Evolutionary conservation across 2,888 invertebrate genomes (phyloP).

Genomic region (Xanthia togata): DNA sequence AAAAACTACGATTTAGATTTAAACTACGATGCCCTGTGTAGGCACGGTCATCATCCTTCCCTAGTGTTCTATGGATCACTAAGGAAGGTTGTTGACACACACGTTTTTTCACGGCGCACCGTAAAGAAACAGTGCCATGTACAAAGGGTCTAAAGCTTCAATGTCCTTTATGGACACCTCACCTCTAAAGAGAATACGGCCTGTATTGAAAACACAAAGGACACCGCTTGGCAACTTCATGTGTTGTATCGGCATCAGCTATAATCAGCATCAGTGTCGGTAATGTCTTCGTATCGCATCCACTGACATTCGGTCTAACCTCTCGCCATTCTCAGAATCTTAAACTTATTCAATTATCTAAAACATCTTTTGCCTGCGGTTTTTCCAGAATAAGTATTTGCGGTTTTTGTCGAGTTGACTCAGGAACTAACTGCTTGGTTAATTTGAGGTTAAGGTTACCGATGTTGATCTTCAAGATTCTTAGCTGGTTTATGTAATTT

Average conservation of each 20-base stretch:
- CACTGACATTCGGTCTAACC: background rate
- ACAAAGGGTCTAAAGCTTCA: background rate
- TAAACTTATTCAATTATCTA: background rate
- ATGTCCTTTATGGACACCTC: background rate
- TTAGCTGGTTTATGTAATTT: background rate
- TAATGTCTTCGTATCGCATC: background rate
- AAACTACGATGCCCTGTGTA: too few species aligned
- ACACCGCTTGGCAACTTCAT: too few species aligned
- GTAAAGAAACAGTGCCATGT: too few species aligned
- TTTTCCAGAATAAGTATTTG: background rate
- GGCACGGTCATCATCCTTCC: too few species aligned
- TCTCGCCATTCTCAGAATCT: background rate
- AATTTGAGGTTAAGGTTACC: slow-evolving; percentile 9
- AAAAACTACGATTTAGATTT: too few species aligned
- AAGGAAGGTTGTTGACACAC: too few species aligned
- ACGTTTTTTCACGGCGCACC: too few species aligned
- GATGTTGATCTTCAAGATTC: background rate
- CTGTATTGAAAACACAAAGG: background rate
- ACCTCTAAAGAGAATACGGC: too few species aligned
- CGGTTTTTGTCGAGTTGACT: background rate
- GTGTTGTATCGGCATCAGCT: too few species aligned
- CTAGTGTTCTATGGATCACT: too few species aligned
- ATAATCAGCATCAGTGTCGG: background rate
- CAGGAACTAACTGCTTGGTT: background rate
- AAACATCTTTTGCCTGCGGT: background rate